Evolutionary conservation across 1,140 invertebrate species (phyloP).

Genomic region (Aphaenogaster rudis): DNA sequence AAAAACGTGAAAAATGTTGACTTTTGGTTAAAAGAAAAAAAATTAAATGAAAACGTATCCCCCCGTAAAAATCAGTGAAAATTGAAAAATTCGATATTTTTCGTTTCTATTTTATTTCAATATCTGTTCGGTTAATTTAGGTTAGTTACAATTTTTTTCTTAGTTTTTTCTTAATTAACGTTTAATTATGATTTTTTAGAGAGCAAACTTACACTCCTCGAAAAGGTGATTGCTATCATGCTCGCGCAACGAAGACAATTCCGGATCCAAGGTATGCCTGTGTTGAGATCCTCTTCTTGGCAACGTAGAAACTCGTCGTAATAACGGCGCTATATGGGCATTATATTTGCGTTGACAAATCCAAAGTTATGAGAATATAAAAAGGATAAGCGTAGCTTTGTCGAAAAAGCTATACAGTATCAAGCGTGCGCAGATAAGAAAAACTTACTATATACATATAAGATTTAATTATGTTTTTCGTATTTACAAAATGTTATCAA

Average conservation of each 20-base stretch:
- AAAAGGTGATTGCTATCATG: slow-evolving; percentile 74
- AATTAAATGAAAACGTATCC: too few species aligned
- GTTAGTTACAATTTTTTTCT: too few species aligned
- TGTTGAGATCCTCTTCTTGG: slow-evolving; percentile 76
- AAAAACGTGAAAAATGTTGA: too few species aligned
- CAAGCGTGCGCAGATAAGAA: slow-evolving; percentile 3
- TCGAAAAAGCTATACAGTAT: neutral
- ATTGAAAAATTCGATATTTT: too few species aligned
- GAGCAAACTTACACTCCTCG: slow-evolving; percentile 79
- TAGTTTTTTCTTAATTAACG: too few species aligned
- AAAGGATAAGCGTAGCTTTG: neutral
- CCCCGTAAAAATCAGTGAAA: too few species aligned
- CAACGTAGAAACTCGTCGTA: slow-evolving; percentile 80
- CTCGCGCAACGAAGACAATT: slow-evolving; percentile 74
- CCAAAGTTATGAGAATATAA: slow-evolving; percentile 15
- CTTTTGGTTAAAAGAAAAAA: too few species aligned
- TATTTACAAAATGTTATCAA: slow-evolving; percentile 19
- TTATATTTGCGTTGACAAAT: slow-evolving; percentile 66
- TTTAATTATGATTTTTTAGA: neutral
- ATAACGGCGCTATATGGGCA: slow-evolving; percentile 80
- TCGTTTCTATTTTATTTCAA: too few species aligned
- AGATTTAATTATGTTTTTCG: neutral
- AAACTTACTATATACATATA: neutral
- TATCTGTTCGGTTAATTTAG: too few species aligned
- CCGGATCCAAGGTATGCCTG: slow-evolving; percentile 79